Evolutionary conservation across 2,888 invertebrate genomes (phyloP).

Genomic region (Holacanthella duospinosa): DNA sequence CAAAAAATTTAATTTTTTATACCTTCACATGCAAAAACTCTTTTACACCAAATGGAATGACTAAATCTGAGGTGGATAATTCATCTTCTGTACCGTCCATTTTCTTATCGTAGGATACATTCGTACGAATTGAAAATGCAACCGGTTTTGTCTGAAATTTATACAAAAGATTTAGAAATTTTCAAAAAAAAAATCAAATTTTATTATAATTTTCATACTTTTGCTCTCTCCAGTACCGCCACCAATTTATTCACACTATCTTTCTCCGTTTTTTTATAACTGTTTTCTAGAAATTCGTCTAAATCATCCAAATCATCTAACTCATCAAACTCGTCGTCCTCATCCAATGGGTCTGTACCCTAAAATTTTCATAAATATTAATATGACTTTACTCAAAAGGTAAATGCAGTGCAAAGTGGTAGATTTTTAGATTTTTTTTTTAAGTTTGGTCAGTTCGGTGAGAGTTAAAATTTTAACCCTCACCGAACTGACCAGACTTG

Average conservation of each 20-base stretch:
- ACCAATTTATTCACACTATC: background rate
- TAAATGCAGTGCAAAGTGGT: too few species aligned
- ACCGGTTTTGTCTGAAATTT: background rate
- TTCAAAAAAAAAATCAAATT: background rate
- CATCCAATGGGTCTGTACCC: background rate
- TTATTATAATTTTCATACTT: background rate
- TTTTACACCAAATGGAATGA: slow-evolving; percentile 4
- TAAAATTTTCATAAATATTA: background rate
- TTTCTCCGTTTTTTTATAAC: background rate
- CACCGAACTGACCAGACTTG: too few species aligned
- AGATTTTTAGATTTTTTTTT: too few species aligned
- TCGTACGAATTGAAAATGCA: slow-evolving; percentile 5
- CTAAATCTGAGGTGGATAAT: background rate
- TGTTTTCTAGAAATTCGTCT: background rate
- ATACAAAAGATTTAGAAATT: background rate
- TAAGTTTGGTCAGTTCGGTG: too few species aligned
- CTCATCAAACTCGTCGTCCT: background rate
- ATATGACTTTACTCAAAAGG: too few species aligned
- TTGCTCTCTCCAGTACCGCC: background rate
- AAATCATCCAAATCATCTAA: background rate
- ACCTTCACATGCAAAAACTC: slow-evolving; percentile 6
- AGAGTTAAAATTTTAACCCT: too few species aligned
- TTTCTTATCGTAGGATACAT: slow-evolving; percentile 3
- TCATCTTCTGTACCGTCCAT: slow-evolving; percentile 1
- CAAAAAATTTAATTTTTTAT: background rate